Conservation (phyloP, 2,888 invertebrate genomes). For the Archips crataeganus region DNA sequence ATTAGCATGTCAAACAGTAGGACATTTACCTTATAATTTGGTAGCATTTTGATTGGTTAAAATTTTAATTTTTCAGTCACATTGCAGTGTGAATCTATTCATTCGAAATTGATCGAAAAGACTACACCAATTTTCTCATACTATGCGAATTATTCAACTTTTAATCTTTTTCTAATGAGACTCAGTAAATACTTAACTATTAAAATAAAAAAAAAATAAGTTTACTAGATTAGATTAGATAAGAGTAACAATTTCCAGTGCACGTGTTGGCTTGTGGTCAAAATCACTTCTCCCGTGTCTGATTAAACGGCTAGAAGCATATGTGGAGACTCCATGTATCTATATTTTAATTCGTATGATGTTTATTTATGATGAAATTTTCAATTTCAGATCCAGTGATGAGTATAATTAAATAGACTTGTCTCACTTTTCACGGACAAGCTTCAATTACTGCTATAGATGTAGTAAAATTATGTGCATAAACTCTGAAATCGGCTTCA, state of each 20-base stretch:
- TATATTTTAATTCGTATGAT: background rate
- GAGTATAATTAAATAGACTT: background rate
- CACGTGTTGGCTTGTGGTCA: background rate
- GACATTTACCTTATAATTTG: too few relatives aligned
- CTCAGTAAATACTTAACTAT: background rate
- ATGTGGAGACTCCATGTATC: background rate
- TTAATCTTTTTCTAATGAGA: too few relatives aligned
- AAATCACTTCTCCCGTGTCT: background rate
- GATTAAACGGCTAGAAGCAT: background rate
- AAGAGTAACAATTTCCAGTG: background rate
- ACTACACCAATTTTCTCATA: too few relatives aligned
- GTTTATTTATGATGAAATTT: constrained; percentile 1
- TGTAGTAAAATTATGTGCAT: constrained; percentile 25
- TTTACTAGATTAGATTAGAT: background rate
- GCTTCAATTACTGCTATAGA: constrained; percentile 27
- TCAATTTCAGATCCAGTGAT: background rate
- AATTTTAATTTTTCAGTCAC: too few relatives aligned
- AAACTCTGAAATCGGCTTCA: constrained; percentile 51
- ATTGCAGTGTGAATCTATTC: too few relatives aligned
- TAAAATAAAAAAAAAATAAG: too few relatives aligned
- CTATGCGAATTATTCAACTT: too few relatives aligned
- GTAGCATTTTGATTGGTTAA: too few relatives aligned
- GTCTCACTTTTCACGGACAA: constrained; percentile 15
- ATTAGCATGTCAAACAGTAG: too few relatives aligned
- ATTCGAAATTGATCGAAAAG: too few relatives aligned